These are phyloP conservation scores for Euura saliciscinereae DNA, from an alignment of 1,140 invertebrate species.

Conservation along the genomic window DNA sequence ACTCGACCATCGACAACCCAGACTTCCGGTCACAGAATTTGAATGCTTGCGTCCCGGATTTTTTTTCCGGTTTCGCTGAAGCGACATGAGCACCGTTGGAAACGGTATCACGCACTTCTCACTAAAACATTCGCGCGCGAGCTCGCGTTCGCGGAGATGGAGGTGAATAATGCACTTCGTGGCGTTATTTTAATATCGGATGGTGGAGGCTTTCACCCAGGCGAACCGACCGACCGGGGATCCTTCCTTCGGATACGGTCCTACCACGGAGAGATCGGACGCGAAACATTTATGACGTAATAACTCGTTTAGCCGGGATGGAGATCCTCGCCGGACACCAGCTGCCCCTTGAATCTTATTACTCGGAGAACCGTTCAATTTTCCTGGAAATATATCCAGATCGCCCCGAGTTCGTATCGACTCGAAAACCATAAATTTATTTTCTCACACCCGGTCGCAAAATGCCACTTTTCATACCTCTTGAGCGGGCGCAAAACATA, in stretches of 20 bases:
- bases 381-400: not conserved
- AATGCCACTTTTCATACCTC: too few relatives aligned
- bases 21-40: too few relatives aligned
- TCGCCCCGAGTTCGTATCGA: not conserved
- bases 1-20: too few relatives aligned
- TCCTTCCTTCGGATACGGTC: not conserved
- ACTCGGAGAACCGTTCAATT: not conserved
- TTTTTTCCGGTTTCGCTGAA: too few relatives aligned
- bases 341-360: conserved; percentile 14
- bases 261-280: not conserved
- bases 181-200: conserved; percentile 19
- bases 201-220: not conserved
- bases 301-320: conserved; percentile 13
- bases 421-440: too few relatives aligned
- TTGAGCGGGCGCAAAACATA: too few relatives aligned
- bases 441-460: too few relatives aligned
- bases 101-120: not conserved
- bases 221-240: not conserved
- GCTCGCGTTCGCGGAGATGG: conserved; percentile 9
- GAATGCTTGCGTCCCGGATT: too few relatives aligned
- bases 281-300: conserved; percentile 15
- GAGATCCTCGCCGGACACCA: conserved; percentile 4
- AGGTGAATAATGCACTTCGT: conserved; percentile 14
- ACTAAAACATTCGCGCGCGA: conserved; percentile 10
- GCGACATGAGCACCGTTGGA: conserved; percentile 14